Base-by-base conservation (phyloP, 2,113 vertebrate species). In the Bambusicola thoracicus region DNA sequence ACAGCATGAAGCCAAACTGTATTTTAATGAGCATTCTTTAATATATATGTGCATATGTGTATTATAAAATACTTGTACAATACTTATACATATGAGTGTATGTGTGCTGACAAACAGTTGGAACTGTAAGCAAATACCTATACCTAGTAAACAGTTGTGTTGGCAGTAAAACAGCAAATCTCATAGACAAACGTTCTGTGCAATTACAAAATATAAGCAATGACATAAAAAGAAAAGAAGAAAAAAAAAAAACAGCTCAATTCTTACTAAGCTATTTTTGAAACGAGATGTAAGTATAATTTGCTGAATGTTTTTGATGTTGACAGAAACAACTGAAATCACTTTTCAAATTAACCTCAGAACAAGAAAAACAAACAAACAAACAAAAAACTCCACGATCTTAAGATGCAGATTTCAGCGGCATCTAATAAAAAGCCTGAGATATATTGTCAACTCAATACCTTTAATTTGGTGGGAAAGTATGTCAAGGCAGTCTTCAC, bases 401-500 rank as follows among this genome's bases (percentile, higher is more conserved):
- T 68, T 61, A 30, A 3, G 2, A 32, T 55, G 46, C 41, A 77
- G 38, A 83, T 88, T 90, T 81, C 36, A 82, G 25, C 22, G 46
- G 29, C 16, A 55, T 34, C 30, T 79, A 43, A 44, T 79, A 69
- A 65, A 87, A 86, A 84, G 70, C 32, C n/a, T 72, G 51, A 87
- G 21, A 34, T 84, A 12, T 49, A 84, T 19, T 79, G 53, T 49
- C 34, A 70, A 16, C 56, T 81, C 59, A 63, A 6, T 74, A 11
- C 5, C 11, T n/a, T 83, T 85, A 89, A 74, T 92, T 92, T 74
- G 25, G 14, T 85, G 49, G 48, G n/a, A 89, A 95, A 85, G 34
- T 77, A 74, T 76, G 25, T 74, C 58, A 87, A 58, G 49, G 34
- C 63, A 70, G 15, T 55, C 25, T 77, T 89, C 59, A 82, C 36